phyloP scores from a whole-genome alignment of 2,797 vertebrate species.

The Simalia tracyae region DNA sequence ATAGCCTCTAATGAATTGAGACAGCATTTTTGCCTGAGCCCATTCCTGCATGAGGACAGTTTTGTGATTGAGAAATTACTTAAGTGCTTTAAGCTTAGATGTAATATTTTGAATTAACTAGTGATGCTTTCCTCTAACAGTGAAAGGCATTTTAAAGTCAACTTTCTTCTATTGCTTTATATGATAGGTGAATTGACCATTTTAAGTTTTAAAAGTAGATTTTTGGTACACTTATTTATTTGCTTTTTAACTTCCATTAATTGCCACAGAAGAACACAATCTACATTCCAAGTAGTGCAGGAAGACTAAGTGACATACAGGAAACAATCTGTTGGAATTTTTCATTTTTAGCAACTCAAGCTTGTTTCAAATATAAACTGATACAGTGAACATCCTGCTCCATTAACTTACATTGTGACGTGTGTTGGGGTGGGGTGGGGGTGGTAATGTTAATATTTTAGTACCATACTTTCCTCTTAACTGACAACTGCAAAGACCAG shows the following conservation, averaged over 20 bases:
- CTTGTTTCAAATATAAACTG: background rate
- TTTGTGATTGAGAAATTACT: slow-evolving; percentile 31
- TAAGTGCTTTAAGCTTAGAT: background rate
- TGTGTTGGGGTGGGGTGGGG: background rate
- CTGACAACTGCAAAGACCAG: background rate
- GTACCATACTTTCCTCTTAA: background rate
- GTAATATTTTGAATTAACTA: slow-evolving; percentile 18
- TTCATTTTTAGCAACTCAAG: background rate
- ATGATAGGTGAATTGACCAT: background rate
- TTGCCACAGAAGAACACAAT: slow-evolving; percentile 6
- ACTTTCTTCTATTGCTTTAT: slow-evolving; percentile 7
- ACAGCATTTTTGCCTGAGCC: slow-evolving; percentile 8
- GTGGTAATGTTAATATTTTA: background rate
- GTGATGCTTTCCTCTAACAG: slow-evolving; percentile 26
- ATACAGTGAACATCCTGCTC: background rate
- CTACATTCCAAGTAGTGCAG: slow-evolving; percentile 20
- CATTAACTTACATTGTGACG: background rate
- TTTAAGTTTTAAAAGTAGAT: slow-evolving; percentile 18
- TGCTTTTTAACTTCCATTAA: background rate
- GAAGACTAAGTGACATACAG: background rate
- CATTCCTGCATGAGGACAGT: slow-evolving; percentile 7
- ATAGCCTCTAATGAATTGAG: slow-evolving; percentile 15
- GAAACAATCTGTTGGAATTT: background rate
- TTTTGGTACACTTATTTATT: slow-evolving; percentile 14
- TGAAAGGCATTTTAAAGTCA: slow-evolving; percentile 19